phyloP scores from a whole-genome alignment of 2,797 vertebrate genomes.

The Peromyscus attwateri region DNA sequence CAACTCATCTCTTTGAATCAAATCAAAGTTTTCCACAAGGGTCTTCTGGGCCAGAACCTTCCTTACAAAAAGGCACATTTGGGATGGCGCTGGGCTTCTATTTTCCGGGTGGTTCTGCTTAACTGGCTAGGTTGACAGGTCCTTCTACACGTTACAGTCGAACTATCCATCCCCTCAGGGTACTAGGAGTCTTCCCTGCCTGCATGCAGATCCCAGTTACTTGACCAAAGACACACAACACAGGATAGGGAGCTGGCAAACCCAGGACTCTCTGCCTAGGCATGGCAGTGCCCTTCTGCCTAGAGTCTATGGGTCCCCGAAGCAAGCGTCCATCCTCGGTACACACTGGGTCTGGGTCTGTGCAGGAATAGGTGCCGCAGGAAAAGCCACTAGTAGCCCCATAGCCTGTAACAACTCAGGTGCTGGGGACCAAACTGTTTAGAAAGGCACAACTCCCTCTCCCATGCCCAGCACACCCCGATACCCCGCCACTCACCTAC shows the following conservation, averaged over 20 bases:
- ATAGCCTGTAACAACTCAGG: not conserved
- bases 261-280: not conserved
- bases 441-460: not conserved
- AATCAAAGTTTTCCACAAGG: not conserved
- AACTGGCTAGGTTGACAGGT: not conserved
- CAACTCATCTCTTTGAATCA: not conserved
- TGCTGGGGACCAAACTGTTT: not conserved
- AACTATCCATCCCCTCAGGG: too few species aligned
- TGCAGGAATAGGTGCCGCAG: not conserved
- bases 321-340: not conserved
- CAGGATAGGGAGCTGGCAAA: not conserved
- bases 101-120: not conserved
- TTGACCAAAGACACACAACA: not conserved
- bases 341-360: not conserved
- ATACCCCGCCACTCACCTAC: not conserved
- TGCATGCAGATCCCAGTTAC: not conserved
- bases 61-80: not conserved
- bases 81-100: not conserved
- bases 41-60: not conserved
- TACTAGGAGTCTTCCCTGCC: not conserved
- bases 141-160: not conserved
- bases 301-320: not conserved
- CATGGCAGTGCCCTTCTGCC: not conserved
- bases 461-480: not conserved
- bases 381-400: not conserved